A percentile compares a stretch with the other conserved stretches of the same genome.
Evolutionary conservation across 2,888 invertebrate genomes (phyloP).

Genomic region (Melipona beecheii): DNA sequence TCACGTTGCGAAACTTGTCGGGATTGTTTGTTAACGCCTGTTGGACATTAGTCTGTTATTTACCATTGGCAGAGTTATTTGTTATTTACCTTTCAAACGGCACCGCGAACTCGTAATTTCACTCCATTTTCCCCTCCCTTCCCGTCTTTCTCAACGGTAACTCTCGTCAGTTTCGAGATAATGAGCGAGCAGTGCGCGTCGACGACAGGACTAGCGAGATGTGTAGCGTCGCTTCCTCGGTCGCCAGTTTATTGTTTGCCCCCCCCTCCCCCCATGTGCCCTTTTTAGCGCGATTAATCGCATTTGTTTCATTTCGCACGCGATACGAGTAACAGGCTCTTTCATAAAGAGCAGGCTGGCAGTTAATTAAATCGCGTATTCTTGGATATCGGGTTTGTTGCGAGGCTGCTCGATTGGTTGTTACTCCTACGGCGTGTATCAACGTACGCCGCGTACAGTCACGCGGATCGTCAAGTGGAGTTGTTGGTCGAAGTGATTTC

Average conservation of each 20-base stretch:
- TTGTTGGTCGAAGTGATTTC: slow-evolving; percentile 19
- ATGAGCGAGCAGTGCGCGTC: no score
- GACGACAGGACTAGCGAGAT: background rate
- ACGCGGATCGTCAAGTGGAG: background rate
- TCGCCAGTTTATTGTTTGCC: background rate
- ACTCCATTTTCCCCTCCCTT: background rate
- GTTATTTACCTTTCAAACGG: background rate
- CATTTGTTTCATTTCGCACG: background rate
- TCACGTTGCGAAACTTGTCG: background rate
- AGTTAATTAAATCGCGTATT: slow-evolving; percentile 23
- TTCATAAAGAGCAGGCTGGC: background rate
- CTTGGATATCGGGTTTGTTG: slow-evolving; percentile 1
- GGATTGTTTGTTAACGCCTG: background rate
- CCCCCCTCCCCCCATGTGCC: background rate
- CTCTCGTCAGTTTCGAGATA: background rate
- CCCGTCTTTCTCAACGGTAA: no score
- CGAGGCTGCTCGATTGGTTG: background rate
- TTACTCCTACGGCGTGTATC: background rate
- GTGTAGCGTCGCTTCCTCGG: background rate
- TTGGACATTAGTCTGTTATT: background rate
- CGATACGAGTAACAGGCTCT: slow-evolving; percentile 9
- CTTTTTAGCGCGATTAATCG: background rate
- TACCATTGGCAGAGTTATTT: background rate
- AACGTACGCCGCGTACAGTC: slow-evolving; percentile 1
- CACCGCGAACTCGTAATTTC: no score